Base-by-base conservation (phyloP, 2,113 vertebrate genomes). In the Manacus vitellinus region DNA sequence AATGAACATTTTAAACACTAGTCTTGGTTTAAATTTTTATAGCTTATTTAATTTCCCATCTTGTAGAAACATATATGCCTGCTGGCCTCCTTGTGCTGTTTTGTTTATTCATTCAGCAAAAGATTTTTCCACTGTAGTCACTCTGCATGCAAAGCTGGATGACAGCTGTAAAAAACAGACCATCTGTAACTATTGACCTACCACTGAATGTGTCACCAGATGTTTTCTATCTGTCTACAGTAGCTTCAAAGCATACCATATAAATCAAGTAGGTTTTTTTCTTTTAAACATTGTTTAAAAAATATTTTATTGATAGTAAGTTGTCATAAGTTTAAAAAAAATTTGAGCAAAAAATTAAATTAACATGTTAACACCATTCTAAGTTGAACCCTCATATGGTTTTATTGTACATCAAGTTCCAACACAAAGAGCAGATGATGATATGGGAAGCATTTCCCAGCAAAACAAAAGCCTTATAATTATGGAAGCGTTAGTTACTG, bases 381-480 rank as follows among this genome's bases (percentile, higher is more conserved):
- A 72, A 92, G 86, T 73, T 61, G 77, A 82, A 87, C 37, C 10
- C 46, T 44, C 56, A 37, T 15, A 41, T 14, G 58, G n/a, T 92
- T 94, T 85, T 62, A 79, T 89, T 77, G 72, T n/a, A 89, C 70
- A 83, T 85, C 63, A 21, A 58, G 63, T 76, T 90, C 71, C 66
- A 68, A 72, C 44, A 94, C 75, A 95, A 81, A 77, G 63, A 87
- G 65, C 65, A 65, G 76, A 94, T 74, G 83, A 93, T 87, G 83
- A 93, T 75, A 95, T 6, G 51, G 75, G 62, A 95, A 95, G n/a
- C 4, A 10, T 74, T 90, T 92, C 58, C 87, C 85, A 88, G 88
- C 33, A 92, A 94, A 97, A 97, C 92, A 97, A 95, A 96, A 94
- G 80, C 65, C 39, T 77, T 92, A 46, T 85, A 95, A 97, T 96